Base-by-base conservation (phyloP, 2,797 vertebrate species). In the Helostoma temminkii region DNA sequence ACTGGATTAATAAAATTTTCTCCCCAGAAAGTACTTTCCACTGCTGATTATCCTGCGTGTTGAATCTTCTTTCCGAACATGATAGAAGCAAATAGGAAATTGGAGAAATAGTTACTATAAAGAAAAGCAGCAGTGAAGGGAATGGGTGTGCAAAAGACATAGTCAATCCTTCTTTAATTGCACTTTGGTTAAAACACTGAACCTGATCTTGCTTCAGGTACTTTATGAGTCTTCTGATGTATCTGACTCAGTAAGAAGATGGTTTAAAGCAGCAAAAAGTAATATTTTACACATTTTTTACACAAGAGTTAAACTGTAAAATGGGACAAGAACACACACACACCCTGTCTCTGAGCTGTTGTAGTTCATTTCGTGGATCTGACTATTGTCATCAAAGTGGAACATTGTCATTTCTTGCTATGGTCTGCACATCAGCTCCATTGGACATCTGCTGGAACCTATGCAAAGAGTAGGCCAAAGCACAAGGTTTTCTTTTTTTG, bases 1-100 rank as follows among this genome's bases (percentile, higher is more conserved):
- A 52, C 0, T 50, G 76, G 65, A 71, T 84, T 70, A 81, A 82
- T 72, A 74, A 55, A 49, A 50, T 71, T 66, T 68, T 61, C 52
- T 78, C 76, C 63, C 68, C 49, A 30, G 67, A 50, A 76, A 75
- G 60, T 61, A 37, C 64, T 71, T 76, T 59, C 37, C 45, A 63
- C 41, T 10, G n/a, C 47, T 62, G 66, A 74, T 73, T 66, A 58
- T 64, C 52, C 11, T 1, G 36, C 5, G 36, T 12, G 8, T 64
- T 68, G 5, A 71, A 65, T 68, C 47, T 8, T 60, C 15, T 41
- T 46, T 71, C 62, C 65, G 22, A 32, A 21, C 5, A 12, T 36
- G 42, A 58, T 12, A 47, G 59, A 69, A 30, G 42, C 6, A n/a
- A 53, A 5, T 14, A 56, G 32, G 37, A 66, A 66, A 74, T 12